A percentile compares a stretch with the other conserved stretches of the same genome.
These are phyloP conservation scores for Porites rus DNA, from an alignment of 92 coral and sea anemone genomes.

Conservation along the genomic window DNA sequence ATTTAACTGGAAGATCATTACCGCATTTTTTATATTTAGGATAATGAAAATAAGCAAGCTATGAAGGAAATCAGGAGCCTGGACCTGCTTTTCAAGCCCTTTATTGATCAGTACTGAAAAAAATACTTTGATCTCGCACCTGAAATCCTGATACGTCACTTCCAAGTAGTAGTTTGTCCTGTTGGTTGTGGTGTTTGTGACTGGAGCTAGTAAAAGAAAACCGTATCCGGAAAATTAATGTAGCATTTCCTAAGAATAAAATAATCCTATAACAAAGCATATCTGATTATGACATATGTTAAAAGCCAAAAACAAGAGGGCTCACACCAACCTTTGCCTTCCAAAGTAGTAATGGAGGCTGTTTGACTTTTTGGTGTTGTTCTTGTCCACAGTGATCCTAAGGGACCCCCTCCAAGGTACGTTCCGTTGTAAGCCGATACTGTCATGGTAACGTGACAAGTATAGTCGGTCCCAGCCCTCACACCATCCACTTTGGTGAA, in stretches of 20 bases:
- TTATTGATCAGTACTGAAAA: not conserved
- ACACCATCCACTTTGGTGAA: constrained; percentile 80
- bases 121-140: constrained; percentile 45
- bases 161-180: constrained; percentile 78
- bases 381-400: constrained; percentile 69
- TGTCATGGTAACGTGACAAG: constrained; percentile 88
- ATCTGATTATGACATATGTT: too few relatives aligned
- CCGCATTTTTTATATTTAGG: too few relatives aligned
- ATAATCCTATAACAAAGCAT: too few relatives aligned
- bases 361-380: constrained; percentile 90
- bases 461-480: constrained; percentile 94
- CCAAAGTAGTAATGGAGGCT: constrained; percentile 84
- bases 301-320: too few relatives aligned
- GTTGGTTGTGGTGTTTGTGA: constrained; percentile 84
- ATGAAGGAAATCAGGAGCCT: too few relatives aligned
- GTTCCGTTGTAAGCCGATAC: constrained; percentile 85
- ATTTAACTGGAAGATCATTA: too few relatives aligned
- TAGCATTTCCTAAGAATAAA: too few relatives aligned
- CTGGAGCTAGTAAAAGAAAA: constrained; percentile 62
- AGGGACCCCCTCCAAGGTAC: constrained; percentile 55
- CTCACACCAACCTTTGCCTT: constrained; percentile 81
- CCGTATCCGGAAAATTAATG: too few relatives aligned
- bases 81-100: too few relatives aligned
- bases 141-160: constrained; percentile 86
- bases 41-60: too few relatives aligned